Percentiles rank a stretch among this genome's conserved stretches.
These are phyloP conservation scores for Monochamus saltuarius DNA, from an alignment of 1,140 invertebrate species.

Conservation along the genomic window DNA sequence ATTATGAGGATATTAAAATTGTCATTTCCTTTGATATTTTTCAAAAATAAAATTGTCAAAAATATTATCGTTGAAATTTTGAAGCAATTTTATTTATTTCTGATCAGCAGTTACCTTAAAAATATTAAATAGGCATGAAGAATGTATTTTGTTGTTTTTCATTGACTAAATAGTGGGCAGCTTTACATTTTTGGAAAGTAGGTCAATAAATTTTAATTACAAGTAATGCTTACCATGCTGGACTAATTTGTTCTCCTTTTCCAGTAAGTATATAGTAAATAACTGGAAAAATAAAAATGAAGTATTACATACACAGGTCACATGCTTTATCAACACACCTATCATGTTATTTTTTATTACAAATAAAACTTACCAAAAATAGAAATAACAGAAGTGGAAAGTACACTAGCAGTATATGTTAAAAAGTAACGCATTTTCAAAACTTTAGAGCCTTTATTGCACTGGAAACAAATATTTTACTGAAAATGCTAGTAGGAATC, in stretches of 20 bases:
- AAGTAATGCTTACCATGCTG: constrained; percentile 37
- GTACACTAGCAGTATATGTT: constrained; percentile 22
- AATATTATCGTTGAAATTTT: too few species aligned
- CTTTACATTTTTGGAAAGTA: background rate
- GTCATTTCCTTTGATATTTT: too few species aligned
- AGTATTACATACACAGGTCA: constrained; percentile 28
- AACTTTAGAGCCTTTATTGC: background rate
- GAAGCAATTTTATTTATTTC: background rate
- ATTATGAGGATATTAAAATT: too few species aligned
- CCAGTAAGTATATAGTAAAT: constrained; percentile 43
- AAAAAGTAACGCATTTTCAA: constrained; percentile 33
- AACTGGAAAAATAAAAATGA: constrained; percentile 32
- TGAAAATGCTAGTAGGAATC: background rate
- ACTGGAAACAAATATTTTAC: background rate
- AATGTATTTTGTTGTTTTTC: background rate
- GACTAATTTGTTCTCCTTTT: constrained; percentile 43
- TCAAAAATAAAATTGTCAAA: too few species aligned
- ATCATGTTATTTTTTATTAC: constrained; percentile 2
- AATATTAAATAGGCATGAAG: background rate
- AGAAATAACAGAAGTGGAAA: constrained; percentile 18
- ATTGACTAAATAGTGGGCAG: background rate
- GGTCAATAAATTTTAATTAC: background rate
- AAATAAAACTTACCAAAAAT: constrained; percentile 39
- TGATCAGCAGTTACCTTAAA: background rate
- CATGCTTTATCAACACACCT: constrained; percentile 25